Base-by-base conservation (phyloP, 1,140 invertebrate species). In the Ips nitidus region DNA sequence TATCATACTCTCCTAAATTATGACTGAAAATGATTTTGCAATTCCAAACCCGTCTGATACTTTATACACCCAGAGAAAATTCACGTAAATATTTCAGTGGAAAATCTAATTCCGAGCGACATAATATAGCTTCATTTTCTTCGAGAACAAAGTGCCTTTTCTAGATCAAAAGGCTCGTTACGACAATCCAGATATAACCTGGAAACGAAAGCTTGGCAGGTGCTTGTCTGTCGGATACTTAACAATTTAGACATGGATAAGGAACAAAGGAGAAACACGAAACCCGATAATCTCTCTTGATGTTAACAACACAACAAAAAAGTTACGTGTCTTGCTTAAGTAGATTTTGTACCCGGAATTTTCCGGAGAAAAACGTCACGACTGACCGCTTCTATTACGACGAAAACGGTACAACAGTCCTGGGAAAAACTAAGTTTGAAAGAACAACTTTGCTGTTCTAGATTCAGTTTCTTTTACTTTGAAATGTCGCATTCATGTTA, bases 261-360 rank as follows among this genome's bases (percentile, higher is more conserved):
- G 62, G 52, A 65, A 65, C 40, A 65, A 41, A 41, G 52, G 52
- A 65, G 62, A 65, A 65, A 65, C 62, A 65, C 40, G 62, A 65
- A 65, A 65, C 62, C 45, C 52, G 41, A 56, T 65, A 55, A 65
- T 65, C 62, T 65, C 52, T 53, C 62, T 65, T 65, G 52, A 65
- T 65, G 62, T 65, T 65, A 55, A 65, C 62, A 65, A 55, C 62
- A 56, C 52, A 56, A 65, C 52, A 55, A 65, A 56, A 65, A 65
- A 65, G 41, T 56, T 65, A 61, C 59, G 52, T 55, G 52, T 55
- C 40, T 64, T 22, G 39, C 62, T 53, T 41, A 22, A 55, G 52
- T 55, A 42, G 41, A 56, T 65, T 65, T 65, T 36, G 37, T 22
- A 22, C 50, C 60, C 1, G 43, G 39, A 39, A 39, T 5, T 62